A percentile compares a stretch with the other conserved stretches of the same genome.
Conservation (phyloP, 1,140 invertebrate species). For the Copidosoma floridanum region DNA sequence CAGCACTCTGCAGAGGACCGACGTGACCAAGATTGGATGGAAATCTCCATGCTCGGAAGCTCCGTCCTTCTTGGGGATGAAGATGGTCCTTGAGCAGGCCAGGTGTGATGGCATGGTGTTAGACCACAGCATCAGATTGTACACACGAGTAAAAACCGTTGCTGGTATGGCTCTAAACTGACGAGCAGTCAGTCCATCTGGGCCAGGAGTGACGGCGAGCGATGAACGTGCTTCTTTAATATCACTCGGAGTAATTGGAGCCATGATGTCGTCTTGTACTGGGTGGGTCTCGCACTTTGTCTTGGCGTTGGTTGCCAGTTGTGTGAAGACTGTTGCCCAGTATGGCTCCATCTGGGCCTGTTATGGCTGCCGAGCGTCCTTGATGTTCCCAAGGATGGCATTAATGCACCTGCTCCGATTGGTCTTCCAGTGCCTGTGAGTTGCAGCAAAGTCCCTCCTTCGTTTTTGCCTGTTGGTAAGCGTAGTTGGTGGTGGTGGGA, state of each 20-base stretch:
- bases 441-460: not conserved
- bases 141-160: not conserved
- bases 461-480: not conserved
- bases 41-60: slow-evolving; percentile 11
- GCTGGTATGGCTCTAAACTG: slow-evolving; percentile 17
- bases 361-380: not conserved
- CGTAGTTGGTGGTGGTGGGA: not conserved
- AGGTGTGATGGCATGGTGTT: slow-evolving; percentile 1
- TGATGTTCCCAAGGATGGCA: not conserved
- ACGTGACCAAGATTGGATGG: slow-evolving; percentile 24
- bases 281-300: not conserved
- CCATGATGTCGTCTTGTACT: not conserved
- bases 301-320: not conserved
- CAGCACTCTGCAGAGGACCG: too few species aligned
- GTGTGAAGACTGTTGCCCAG: not conserved
- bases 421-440: not conserved
- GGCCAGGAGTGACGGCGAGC: slow-evolving; percentile 5
- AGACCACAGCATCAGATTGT: slow-evolving; percentile 14
- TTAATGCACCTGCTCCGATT: not conserved
- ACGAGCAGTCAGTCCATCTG: slow-evolving; percentile 11
- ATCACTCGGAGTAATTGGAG: not conserved
- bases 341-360: not conserved
- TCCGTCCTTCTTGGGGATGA: slow-evolving; percentile 30
- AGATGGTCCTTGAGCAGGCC: slow-evolving; percentile 17
- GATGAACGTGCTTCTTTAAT: not conserved